These are phyloP conservation scores for Octodonta nipae DNA, from an alignment of 2,888 invertebrate genomes.

Conservation along the genomic window DNA sequence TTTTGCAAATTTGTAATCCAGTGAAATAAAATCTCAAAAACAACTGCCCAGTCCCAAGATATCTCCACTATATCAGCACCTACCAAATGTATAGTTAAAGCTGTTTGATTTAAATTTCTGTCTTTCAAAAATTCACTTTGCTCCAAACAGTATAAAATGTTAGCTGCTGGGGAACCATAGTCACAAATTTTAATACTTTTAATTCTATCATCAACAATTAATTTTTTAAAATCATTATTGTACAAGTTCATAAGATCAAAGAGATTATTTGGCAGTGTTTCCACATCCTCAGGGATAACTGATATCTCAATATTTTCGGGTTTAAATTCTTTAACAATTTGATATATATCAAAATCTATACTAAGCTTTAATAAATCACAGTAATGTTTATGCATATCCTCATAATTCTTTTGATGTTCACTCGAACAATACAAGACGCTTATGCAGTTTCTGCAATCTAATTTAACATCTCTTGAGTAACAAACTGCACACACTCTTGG, in stretches of 20 bases:
- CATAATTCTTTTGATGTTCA: constrained; percentile 13
- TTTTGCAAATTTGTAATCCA: constrained; percentile 19
- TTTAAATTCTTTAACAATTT: constrained; percentile 2
- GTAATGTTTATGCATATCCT: constrained; percentile 12
- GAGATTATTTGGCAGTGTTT: constrained; percentile 8
- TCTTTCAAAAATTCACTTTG: constrained; percentile 11
- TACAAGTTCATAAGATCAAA: constrained; percentile 8
- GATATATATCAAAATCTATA: constrained; percentile 16
- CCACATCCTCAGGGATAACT: constrained; percentile 4
- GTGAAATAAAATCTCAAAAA: constrained; percentile 22
- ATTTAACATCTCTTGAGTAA: constrained; percentile 12
- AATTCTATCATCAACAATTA: constrained; percentile 5
- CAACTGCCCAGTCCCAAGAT: constrained; percentile 16
- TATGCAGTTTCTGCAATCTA: constrained; percentile 17
- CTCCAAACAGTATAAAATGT: constrained; percentile 20
- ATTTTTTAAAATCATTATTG: constrained; percentile 5
- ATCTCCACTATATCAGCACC: constrained; percentile 24
- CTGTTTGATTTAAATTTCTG: constrained; percentile 10
- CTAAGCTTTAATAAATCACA: constrained; percentile 18
- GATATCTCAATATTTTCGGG: constrained; percentile 1
- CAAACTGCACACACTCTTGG: constrained; percentile 24
- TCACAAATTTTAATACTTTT: constrained; percentile 11
- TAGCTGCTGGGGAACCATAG: constrained; percentile 12
- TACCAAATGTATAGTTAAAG: constrained; percentile 22
- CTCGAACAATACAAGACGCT: constrained; percentile 21